Evolutionary conservation across 2,113 vertebrate species (phyloP).

Genomic region (Kryptolebias marmoratus): DNA sequence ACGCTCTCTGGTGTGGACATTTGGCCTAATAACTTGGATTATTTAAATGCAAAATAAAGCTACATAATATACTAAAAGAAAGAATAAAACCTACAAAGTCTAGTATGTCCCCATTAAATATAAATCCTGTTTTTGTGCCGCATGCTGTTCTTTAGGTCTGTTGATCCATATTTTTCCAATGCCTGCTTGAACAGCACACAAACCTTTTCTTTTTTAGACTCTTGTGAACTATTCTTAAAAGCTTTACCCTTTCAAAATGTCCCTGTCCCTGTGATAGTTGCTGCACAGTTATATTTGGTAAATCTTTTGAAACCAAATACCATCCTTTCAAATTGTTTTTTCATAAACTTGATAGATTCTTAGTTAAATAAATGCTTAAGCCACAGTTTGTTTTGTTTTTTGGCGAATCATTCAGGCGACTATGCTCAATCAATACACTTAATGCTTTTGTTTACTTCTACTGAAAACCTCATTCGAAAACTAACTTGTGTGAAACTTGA

Average conservation of each 20-base stretch:
- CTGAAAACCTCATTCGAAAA: background rate
- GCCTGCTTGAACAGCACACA: too few relatives aligned
- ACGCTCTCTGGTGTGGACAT: too few relatives aligned
- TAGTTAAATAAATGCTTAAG: background rate
- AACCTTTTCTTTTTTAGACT: background rate
- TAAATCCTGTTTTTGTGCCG: too few relatives aligned
- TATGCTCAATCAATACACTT: constrained; percentile 3
- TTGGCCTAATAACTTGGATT: too few relatives aligned
- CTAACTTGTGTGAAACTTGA: background rate
- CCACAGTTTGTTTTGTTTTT: background rate
- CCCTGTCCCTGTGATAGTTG: background rate
- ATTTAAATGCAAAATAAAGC: too few relatives aligned
- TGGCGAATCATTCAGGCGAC: constrained; percentile 8
- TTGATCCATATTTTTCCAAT: too few relatives aligned
- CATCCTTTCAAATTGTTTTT: background rate
- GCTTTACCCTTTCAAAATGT: background rate
- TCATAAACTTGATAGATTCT: constrained; percentile 13
- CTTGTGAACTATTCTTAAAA: background rate
- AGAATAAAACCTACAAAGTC: too few relatives aligned
- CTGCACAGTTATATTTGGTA: background rate
- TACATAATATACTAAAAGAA: too few relatives aligned
- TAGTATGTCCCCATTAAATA: too few relatives aligned
- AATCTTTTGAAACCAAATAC: background rate
- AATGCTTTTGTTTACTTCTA: background rate
- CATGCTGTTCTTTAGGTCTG: too few relatives aligned